Evolutionary conservation across 2,888 invertebrate species (phyloP), one percentile per base, ranked within the genome.

Genomic region (Nymphalis urticae): DNA sequence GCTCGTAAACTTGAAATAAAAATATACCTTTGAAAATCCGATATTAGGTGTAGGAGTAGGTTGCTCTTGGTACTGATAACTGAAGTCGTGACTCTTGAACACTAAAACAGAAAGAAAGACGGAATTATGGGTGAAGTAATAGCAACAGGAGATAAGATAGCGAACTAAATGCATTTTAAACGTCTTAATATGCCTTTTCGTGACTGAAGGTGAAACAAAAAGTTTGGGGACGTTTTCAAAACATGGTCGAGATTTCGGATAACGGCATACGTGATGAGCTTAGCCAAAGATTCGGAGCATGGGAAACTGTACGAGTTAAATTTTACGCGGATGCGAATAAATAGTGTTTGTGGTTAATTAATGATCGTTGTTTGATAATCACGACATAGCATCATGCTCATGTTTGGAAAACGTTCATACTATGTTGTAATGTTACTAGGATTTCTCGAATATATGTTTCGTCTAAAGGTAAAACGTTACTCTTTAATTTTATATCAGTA

Each of bases 1-100:
- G 75, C 73, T 83, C 85, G 79, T 90, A 87, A 90, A 89, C 76
- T 81, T 82, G 79, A 76, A 78, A 67, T 66, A 62, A 62, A 62
- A 67, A 78, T 75, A 79, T 94, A 97, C 97, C 96, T 97, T 97
- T 82, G 97, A 97, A 94, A 97, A 97, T 89, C 97, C 97, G 88
- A 97, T 96, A 94, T 96, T 96, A 83, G 97, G 97, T 85, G 96
- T 96, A 83, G 95, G 95, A 82, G 89, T 90, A 79, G 95, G 93
- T 88, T 95, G 95, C 88, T 95, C 95, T 88, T 95, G 93, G 91
- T 95, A 93, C 90, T 93, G 92, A 88, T 93, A 92, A 81, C 85
- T 94, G 85, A 95, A 94, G 86, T 96, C 96, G 92, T 95, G 95
- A 91, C 95, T 95, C 90, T 97, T 97, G 93, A 97, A 96, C 87